Percentiles rank a stretch among this genome's conserved stretches.
Evolutionary conservation across 1,140 invertebrate species (phyloP).

Genomic region (Drosophila sproati): DNA sequence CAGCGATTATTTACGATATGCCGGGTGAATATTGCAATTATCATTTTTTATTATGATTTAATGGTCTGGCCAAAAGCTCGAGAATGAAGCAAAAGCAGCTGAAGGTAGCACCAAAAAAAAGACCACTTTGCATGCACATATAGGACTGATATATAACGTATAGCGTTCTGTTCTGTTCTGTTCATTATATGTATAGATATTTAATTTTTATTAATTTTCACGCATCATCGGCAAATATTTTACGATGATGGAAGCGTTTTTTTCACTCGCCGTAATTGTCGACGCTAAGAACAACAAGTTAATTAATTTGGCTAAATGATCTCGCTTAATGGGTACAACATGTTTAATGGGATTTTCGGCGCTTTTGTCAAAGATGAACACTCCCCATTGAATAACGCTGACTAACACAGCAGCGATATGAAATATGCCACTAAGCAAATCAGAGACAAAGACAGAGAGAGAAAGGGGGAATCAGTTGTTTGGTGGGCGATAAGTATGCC

Average conservation of each 20-base stretch:
- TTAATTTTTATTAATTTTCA: conserved; percentile 80
- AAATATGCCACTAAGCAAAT: background rate
- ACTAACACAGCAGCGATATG: conserved; percentile 5
- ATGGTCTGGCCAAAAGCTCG: conserved; percentile 42
- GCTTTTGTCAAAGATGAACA: conserved; percentile 62
- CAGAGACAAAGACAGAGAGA: no score
- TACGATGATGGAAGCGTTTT: conserved; percentile 80
- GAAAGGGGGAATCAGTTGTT: background rate
- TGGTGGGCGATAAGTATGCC: no score
- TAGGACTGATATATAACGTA: conserved; percentile 3
- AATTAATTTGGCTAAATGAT: conserved; percentile 80
- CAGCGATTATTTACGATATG: conserved; percentile 68
- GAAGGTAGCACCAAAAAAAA: background rate
- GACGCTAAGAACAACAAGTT: conserved; percentile 80
- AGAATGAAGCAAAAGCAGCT: conserved; percentile 14
- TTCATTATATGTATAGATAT: conserved; percentile 38
- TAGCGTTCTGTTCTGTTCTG: conserved; percentile 8
- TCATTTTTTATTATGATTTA: conserved; percentile 82
- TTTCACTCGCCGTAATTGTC: conserved; percentile 78
- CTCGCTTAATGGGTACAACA: conserved; percentile 79
- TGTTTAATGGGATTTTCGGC: conserved; percentile 74
- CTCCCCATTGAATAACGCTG: conserved; percentile 2
- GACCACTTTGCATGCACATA: conserved; percentile 24
- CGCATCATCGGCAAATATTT: conserved; percentile 78
- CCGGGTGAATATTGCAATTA: conserved; percentile 79